These are phyloP conservation scores for Acheta domesticus DNA, from an alignment of 2,888 invertebrate species.

Conservation along the genomic window DNA sequence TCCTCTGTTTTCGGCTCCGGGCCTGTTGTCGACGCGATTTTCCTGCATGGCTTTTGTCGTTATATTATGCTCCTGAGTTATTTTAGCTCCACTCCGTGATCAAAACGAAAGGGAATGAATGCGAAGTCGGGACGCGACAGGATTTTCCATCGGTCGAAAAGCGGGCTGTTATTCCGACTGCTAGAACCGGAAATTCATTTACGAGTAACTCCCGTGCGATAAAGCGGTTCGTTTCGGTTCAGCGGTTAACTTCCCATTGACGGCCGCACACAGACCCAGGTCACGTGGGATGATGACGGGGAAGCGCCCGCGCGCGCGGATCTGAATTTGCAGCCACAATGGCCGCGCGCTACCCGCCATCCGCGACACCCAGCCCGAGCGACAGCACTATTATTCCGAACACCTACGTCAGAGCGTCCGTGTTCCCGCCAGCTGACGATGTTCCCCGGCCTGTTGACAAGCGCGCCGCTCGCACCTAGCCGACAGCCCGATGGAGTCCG, in stretches of 20 bases:
- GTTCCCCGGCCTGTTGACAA: background rate
- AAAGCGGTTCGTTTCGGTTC: conserved; percentile 2
- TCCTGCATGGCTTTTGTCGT: too few relatives aligned
- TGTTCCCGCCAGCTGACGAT: background rate
- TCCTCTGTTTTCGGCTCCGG: too few relatives aligned
- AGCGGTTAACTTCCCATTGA: background rate
- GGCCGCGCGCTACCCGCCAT: background rate
- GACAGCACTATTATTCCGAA: conserved; percentile 1
- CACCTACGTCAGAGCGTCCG: background rate
- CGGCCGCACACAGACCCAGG: background rate
- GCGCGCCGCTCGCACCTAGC: background rate
- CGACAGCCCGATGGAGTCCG: too few relatives aligned
- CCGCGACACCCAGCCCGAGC: background rate
- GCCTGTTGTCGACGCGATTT: too few relatives aligned
- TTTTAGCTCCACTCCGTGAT: background rate
- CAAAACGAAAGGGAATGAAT: background rate
- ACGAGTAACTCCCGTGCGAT: background rate
- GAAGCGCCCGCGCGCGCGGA: background rate
- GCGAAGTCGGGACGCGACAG: background rate
- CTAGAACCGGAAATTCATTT: conserved; percentile 5
- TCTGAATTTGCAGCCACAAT: conserved; percentile 1
- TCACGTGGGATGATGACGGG: background rate
- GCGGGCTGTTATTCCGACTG: background rate
- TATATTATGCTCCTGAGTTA: background rate
- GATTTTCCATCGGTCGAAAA: background rate